A percentile compares a stretch with the other conserved stretches of the same genome.
phyloP scores from a whole-genome alignment of 1,140 invertebrate species.

The Aphis craccivora region DNA sequence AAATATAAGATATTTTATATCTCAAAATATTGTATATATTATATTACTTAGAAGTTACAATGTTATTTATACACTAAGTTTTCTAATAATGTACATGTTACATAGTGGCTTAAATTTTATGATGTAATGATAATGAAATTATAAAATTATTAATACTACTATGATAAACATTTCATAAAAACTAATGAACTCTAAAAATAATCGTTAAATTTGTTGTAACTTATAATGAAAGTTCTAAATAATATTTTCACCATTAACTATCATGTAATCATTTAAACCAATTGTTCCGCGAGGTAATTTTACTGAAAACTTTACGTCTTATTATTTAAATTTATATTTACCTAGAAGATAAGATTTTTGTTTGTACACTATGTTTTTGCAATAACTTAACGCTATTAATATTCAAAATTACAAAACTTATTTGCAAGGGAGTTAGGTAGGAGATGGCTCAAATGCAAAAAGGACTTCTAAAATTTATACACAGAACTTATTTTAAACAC shows the following conservation, averaged over 20 bases:
- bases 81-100: not conserved
- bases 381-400: conserved; percentile 45
- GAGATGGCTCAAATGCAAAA: not conserved
- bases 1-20: not conserved
- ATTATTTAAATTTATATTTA: conserved; percentile 33
- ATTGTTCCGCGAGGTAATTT: conserved; percentile 22
- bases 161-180: conserved; percentile 14
- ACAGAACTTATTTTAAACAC: not conserved
- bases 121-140: not conserved
- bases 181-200: not conserved
- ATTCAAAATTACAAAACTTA: conserved; percentile 41
- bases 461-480: not conserved
- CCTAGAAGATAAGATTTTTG: conserved; percentile 41
- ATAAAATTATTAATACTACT: conserved; percentile 7
- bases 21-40: not conserved
- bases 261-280: conserved; percentile 32
- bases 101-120: not conserved
- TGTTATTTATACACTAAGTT: not conserved
- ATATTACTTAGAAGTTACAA: not conserved
- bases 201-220: not conserved
- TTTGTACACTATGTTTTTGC: conserved; percentile 15
- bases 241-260: conserved; percentile 10
- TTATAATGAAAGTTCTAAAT: not conserved
- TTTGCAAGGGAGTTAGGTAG: not conserved
- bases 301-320: conserved; percentile 18